phyloP scores from a whole-genome alignment of 2,888 invertebrate species.

The Opisthograptis luteolata region DNA sequence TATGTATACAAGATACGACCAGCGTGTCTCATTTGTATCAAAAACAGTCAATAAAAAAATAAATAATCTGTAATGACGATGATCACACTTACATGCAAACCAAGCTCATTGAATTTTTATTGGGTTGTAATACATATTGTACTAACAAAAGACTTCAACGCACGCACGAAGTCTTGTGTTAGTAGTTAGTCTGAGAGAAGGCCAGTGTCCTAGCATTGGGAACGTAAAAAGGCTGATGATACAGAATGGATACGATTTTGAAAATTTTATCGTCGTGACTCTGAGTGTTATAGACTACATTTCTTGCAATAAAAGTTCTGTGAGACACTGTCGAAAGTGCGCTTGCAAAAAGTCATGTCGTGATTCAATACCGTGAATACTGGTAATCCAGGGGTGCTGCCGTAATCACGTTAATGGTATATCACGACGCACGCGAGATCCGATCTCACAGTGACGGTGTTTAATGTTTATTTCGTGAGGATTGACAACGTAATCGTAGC shows the following conservation, averaged over 20 bases:
- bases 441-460: conserved; percentile 11
- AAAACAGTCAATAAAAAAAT: background rate
- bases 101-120: background rate
- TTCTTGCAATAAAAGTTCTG: too few species aligned
- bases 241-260: too few species aligned
- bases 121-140: background rate
- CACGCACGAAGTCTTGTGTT: too few species aligned
- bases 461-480: conserved; percentile 21
- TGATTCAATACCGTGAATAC: conserved; percentile 28
- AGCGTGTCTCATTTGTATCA: too few species aligned
- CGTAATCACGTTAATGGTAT: conserved; percentile 17
- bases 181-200: too few species aligned
- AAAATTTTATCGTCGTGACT: too few species aligned
- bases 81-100: conserved; percentile 6
- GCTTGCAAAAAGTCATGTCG: conserved; percentile 34
- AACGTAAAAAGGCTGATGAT: too few species aligned
- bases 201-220: too few species aligned
- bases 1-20: too few species aligned
- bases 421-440: conserved; percentile 16
- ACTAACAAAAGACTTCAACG: conserved; percentile 24
- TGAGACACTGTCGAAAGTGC: conserved; percentile 39
- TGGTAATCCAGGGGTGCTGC: conserved; percentile 34
- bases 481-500: conserved; percentile 18
- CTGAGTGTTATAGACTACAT: too few species aligned
- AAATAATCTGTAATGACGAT: background rate